These are phyloP conservation scores for Chelidonichthys spinosus DNA, from an alignment of 2,797 vertebrate genomes.

Conservation along the genomic window DNA sequence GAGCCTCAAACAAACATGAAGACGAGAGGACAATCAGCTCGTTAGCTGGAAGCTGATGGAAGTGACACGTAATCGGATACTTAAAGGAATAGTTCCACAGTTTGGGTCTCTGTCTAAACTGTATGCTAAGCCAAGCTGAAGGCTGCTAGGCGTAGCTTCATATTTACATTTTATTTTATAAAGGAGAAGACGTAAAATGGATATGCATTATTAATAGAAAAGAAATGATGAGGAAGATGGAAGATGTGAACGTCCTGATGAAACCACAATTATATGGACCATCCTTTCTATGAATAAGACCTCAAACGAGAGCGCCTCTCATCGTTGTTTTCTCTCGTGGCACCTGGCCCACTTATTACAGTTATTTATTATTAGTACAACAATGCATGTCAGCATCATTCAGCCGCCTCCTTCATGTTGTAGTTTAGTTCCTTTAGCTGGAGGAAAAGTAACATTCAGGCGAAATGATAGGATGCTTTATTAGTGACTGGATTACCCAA, in stretches of 20 bases:
- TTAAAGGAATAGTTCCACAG: background rate
- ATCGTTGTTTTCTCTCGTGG: slow-evolving; percentile 31
- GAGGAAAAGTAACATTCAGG: too few relatives aligned
- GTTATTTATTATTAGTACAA: background rate
- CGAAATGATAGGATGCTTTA: too few relatives aligned
- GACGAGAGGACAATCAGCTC: slow-evolving; percentile 4
- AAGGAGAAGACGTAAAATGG: too few relatives aligned
- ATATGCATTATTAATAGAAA: background rate
- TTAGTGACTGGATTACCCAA: background rate
- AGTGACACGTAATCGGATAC: background rate
- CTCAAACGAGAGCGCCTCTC: slow-evolving; percentile 34
- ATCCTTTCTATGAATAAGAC: slow-evolving; percentile 13
- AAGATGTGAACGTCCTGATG: too few relatives aligned
- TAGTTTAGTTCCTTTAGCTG: slow-evolving; percentile 6
- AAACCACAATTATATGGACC: slow-evolving; percentile 19
- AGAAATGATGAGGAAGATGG: background rate
- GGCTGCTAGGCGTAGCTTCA: background rate
- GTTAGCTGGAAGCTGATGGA: slow-evolving; percentile 10
- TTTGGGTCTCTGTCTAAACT: background rate
- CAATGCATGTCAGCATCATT: slow-evolving; percentile 8
- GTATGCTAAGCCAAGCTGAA: slow-evolving; percentile 1
- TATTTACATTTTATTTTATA: background rate
- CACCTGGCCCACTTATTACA: slow-evolving; percentile 46
- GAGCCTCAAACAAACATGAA: slow-evolving; percentile 14
- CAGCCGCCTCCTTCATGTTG: slow-evolving; percentile 12